Conservation (phyloP, 23 tunicate species). For the Phallusia fumigata region DNA sequence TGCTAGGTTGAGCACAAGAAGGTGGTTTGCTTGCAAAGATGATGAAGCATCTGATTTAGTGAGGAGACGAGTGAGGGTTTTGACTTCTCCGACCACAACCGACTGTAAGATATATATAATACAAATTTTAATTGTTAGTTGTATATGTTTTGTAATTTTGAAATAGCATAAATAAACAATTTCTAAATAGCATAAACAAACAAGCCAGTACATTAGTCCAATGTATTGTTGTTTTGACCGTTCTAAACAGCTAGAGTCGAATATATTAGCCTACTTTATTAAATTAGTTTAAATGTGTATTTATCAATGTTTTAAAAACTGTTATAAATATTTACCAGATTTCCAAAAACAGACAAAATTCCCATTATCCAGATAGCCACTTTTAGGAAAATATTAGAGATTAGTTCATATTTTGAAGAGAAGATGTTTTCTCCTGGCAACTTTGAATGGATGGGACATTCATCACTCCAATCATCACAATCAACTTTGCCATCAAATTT, state of each 20-base stretch:
- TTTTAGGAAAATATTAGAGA: slow-evolving; percentile 34
- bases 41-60: not conserved
- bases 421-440: slow-evolving; percentile 1
- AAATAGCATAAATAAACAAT: too few species aligned
- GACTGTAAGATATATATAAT: not conserved
- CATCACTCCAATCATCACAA: slow-evolving; percentile 43
- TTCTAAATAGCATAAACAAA: too few species aligned
- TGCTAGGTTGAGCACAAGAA: slow-evolving; percentile 48
- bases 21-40: slow-evolving; percentile 23
- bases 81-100: slow-evolving; percentile 1
- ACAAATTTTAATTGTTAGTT: too few species aligned
- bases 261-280: too few species aligned
- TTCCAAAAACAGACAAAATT: slow-evolving; percentile 41
- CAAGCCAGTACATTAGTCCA: too few species aligned
- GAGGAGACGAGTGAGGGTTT: not conserved
- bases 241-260: too few species aligned
- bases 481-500: slow-evolving; percentile 33
- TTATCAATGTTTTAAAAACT: too few species aligned
- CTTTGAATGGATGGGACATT: slow-evolving; percentile 22
- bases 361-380: slow-evolving; percentile 64
- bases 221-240: too few species aligned
- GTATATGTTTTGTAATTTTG: too few species aligned
- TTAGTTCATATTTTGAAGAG: slow-evolving; percentile 48
- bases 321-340: slow-evolving; percentile 19
- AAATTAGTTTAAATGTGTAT: too few species aligned